Conservation (phyloP, 1,140 invertebrate genomes). For the Protaetia brevitarsis region DNA sequence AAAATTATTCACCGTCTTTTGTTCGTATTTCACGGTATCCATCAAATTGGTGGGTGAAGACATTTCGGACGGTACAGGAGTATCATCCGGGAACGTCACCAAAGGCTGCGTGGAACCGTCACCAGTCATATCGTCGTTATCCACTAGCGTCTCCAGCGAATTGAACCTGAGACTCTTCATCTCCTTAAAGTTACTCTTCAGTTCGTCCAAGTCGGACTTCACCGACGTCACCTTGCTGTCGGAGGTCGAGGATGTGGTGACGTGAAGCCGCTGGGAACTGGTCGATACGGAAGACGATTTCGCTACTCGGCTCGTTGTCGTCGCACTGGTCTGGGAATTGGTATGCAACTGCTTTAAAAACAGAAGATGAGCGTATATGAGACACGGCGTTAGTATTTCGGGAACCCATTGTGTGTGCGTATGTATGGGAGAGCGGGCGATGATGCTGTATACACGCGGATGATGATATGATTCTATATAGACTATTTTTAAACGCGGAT, state of each 20-base stretch:
- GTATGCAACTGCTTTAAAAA: slow-evolving; percentile 44
- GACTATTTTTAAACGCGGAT: no score
- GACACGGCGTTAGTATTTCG: slow-evolving; percentile 1
- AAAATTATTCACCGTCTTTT: slow-evolving; percentile 72
- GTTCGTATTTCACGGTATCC: slow-evolving; percentile 76
- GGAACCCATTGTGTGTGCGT: background rate
- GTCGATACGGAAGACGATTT: slow-evolving; percentile 37
- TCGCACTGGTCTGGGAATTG: slow-evolving; percentile 45
- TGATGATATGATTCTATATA: no score
- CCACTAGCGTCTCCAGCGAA: slow-evolving; percentile 28
- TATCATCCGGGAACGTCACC: slow-evolving; percentile 75
- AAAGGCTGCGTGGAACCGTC: slow-evolving; percentile 52
- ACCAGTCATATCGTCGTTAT: slow-evolving; percentile 33
- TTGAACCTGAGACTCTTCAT: slow-evolving; percentile 57
- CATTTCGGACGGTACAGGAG: slow-evolving; percentile 57
- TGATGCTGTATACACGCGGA: no score
- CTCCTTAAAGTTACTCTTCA: slow-evolving; percentile 74
- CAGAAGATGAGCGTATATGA: background rate
- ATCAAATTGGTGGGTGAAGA: slow-evolving; percentile 51
- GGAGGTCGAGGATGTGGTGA: slow-evolving; percentile 56
- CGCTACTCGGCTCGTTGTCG: slow-evolving; percentile 43
- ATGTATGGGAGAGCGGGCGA: no score
- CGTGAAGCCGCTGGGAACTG: slow-evolving; percentile 47
- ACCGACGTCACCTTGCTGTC: slow-evolving; percentile 67
- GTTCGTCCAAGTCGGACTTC: slow-evolving; percentile 70